These are phyloP conservation scores for Anguilla obscura DNA, from an alignment of 2,797 vertebrate genomes.

Conservation along the genomic window DNA sequence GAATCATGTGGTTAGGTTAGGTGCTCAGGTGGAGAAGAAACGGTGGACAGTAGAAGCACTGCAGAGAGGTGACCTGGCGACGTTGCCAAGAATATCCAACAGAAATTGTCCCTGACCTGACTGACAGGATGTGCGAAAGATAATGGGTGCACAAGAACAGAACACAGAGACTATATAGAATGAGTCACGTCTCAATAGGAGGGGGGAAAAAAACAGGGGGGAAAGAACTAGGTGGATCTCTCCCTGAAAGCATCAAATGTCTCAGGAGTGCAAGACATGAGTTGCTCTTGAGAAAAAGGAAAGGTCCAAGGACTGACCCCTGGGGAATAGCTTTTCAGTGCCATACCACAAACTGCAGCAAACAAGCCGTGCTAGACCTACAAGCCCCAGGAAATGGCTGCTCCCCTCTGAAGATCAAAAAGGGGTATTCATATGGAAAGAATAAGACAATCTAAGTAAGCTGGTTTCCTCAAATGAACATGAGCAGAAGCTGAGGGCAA, in stretches of 20 bases:
- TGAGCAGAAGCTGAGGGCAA: background rate
- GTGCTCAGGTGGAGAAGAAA: background rate
- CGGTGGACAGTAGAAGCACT: slow-evolving; percentile 3
- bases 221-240: background rate
- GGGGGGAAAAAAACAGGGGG: background rate
- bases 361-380: background rate
- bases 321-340: background rate
- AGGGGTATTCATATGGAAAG: background rate
- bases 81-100: background rate
- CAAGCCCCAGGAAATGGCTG: background rate
- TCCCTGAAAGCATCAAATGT: background rate
- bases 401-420: background rate
- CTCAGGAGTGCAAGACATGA: background rate
- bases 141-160: background rate
- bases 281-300: background rate
- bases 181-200: background rate
- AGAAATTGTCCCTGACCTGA: background rate
- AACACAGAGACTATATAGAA: background rate
- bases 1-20: background rate
- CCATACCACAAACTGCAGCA: background rate
- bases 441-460: background rate
- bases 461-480: background rate
- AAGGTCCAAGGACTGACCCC: slow-evolving; percentile 3
- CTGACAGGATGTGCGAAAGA: background rate
- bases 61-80: background rate